These are phyloP conservation scores for Athene cunicularia DNA, from an alignment of 2,113 vertebrate genomes.

Conservation along the genomic window DNA sequence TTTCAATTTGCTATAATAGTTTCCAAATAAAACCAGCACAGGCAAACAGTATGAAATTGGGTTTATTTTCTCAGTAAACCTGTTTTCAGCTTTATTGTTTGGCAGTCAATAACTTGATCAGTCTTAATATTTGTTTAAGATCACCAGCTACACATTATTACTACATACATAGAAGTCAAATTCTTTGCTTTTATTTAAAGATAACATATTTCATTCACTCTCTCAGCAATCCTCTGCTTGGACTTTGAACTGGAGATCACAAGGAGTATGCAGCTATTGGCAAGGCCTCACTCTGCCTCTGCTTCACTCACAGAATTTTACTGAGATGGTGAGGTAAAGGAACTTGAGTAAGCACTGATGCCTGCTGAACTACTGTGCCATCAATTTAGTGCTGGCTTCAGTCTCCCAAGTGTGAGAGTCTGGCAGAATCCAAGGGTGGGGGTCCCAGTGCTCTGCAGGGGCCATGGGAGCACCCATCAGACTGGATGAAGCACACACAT, in stretches of 20 bases:
- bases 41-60: not conserved
- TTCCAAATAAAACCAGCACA: not conserved
- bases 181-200: not conserved
- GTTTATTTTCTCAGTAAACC: not conserved
- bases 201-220: not conserved
- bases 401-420: too few relatives aligned
- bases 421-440: rapidly evolving
- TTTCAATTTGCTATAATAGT: not conserved
- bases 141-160: not conserved
- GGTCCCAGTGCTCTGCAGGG: not conserved
- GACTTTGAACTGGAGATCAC: not conserved
- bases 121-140: not conserved
- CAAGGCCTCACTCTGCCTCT: not conserved
- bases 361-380: not conserved
- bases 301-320: rapidly evolving
- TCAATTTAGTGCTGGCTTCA: not conserved
- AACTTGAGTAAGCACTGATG: too few relatives aligned
- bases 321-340: not conserved
- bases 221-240: not conserved
- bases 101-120: not conserved
- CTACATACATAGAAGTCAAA: not conserved
- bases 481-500: not conserved
- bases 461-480: rapidly evolving
- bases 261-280: not conserved
- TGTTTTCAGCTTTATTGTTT: not conserved